Base-by-base conservation (phyloP, 1,140 invertebrate species). In the Macrosteles quadrilineatus region DNA sequence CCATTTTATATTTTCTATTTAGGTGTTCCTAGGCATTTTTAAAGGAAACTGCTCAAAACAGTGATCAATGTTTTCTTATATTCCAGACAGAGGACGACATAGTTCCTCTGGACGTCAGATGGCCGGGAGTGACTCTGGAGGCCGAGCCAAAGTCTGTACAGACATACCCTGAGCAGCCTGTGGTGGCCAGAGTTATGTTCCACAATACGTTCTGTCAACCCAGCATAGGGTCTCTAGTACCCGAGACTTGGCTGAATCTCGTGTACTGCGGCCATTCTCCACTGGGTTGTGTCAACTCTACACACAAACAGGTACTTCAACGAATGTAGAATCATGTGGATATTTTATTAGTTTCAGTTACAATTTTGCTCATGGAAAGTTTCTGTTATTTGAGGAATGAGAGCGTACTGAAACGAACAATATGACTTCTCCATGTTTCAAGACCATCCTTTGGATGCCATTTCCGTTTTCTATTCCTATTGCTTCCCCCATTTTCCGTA, bases 81-180 rank as follows among this genome's bases (percentile, higher is more conserved):
- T 45, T 50, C 23, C 27, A 53, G 74, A 73, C 57, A 30, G 45
- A 69, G 31, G 63, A 69, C n/a, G 68, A n/a, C 36, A 82, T 84
- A 36, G 84, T 84, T 77, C 85, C 84, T 68, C 82, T 91, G 71
- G 90, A 93, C 71, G 91, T 94, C 17, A 84, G 89, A 80, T 94
- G 91, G 91, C 91, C 91, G 1, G 85, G 83, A 43, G 88, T 89
- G 1, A 87, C 86, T 70, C 79, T 94, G 66, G 84, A 84, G 17
- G 81, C 93, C 29, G 88, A 87, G 65, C 90, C 91, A 0, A 87
- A 90, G 74, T 85, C 88, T 62, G 86, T 93, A 27, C 84, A 86
- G 69, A 93, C 91, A n/a, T 93, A 92, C 80, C 91, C 91, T 4
- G 88, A 87, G 73, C 80, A 83, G 59, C 85, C 89, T 2, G 88